Evolutionary conservation across 2,888 invertebrate species (phyloP), one percentile per base, ranked within the genome.

Genomic region (Carabus problematicus): DNA sequence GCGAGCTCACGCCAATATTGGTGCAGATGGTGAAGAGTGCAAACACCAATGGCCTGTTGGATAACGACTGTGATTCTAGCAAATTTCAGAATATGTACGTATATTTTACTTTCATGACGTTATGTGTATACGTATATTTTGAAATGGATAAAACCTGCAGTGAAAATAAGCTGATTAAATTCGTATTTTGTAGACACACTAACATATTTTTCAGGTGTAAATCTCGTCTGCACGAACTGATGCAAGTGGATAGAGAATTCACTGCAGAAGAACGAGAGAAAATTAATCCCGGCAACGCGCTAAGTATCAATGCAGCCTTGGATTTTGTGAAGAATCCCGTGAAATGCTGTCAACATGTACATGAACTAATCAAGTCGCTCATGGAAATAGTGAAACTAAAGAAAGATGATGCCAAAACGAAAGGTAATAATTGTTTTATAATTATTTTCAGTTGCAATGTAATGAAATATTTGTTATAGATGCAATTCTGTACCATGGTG

Each of bases 21-120:
- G 98, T 98, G 60, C 99, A 99, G 83, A 99, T 99, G 98, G 98
- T 99, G 43, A 99, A 99, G 81, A 97, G 97, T 73, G 98, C 98
- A 19, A 98, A 99, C 79, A 99, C 98, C 0, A 98, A 99, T 85
- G 98, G 98, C 74, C 79, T 99, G 45, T 84, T 99, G 54, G 99
- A 99, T 79, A 98, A 99, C 78, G 98, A 99, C 81, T 97, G 97
- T 78, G 98, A 98, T 81, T 96, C 95, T 12, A 94, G 94, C 77
- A 96, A 96, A 82, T 94, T 93, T 80, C 96, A 96, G 81, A 94
- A 95, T 80, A 92, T 95, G 95, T 95, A 81, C 88, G 91, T 85
- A 45, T 3, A 52, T 52, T 52, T 1, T 14, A 47, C 16, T 47
- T 43, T 3, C 8, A 16, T 47, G 8, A 16, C 18, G 6, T 1